A percentile compares a stretch with the other conserved stretches of the same genome.
Conservation (phyloP, 2,113 vertebrate genomes). For the Hypocryptadius cinnamomeus region DNA sequence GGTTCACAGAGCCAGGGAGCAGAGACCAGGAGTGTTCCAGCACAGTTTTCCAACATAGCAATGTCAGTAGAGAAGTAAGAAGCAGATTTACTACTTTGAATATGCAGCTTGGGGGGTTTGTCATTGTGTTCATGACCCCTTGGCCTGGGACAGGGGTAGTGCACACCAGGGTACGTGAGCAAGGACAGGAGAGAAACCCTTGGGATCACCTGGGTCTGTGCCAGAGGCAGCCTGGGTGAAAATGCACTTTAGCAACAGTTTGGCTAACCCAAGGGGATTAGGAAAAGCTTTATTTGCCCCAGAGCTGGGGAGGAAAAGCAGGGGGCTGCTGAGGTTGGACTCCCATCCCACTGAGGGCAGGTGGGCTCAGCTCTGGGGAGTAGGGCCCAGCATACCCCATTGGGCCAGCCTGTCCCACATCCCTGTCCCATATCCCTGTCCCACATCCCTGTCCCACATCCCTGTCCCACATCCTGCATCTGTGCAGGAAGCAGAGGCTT, state of each 20-base stretch:
- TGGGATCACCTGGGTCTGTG: too few species aligned
- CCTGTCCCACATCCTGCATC: neutral
- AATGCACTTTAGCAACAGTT: neutral
- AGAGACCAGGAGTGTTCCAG: neutral
- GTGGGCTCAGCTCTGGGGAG: too few species aligned
- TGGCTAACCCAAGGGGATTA: neutral
- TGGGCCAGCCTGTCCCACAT: neutral
- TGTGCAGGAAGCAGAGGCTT: too few species aligned
- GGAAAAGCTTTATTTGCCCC: neutral
- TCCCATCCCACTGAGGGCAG: fast-evolving
- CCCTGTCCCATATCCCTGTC: too few species aligned
- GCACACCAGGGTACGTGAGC: fast-evolving
- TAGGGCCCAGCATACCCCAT: too few species aligned
- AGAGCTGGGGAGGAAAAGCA: neutral
- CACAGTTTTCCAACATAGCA: neutral
- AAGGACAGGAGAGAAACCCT: neutral
- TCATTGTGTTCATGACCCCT: fast-evolving
- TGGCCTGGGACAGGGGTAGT: neutral
- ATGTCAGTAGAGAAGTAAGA: neutral
- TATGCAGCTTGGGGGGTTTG: fast-evolving
- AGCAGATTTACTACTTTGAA: neutral
- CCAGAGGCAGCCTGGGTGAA: neutral
- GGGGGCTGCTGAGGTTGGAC: neutral
- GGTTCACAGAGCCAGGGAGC: neutral
- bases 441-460: too few species aligned